Base-by-base conservation (phyloP, 2,888 invertebrate species). In the Muscina levida region DNA sequence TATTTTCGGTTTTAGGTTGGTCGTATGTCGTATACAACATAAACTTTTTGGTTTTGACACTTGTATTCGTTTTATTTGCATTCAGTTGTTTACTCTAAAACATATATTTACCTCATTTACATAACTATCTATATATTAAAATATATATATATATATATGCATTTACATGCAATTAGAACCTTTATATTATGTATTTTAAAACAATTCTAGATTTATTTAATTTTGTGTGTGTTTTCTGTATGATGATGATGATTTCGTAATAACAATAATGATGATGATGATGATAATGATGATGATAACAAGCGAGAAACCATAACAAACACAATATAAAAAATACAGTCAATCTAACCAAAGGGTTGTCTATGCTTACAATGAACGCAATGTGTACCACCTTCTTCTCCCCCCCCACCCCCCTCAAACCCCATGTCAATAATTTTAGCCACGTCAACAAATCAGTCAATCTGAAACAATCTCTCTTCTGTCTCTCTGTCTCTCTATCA, bases 211-310 rank as follows among this genome's bases (percentile, higher is more conserved):
- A 53, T 51, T 19, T 17, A 13, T 67, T 59, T 15, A 22, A 62
- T 79, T 79, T 66, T 82, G 73, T 82, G 74, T 74, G 77, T 79
- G 76, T 79, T 79, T 74, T 73, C 65, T 83, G 82, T 83, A 82
- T 83, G 75, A 79, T 72, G 82, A 48, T 37, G 75, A 79, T 67
- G 65, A 72, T 46, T 78, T 72, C 44, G n/a, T 72, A 76, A 31
- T 67, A 42, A 72, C 24, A 22, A 59, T 8, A 8, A 31, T 31
- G 31, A 31, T 31, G 31, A 31, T 31, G 31, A 31, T 31, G 31
- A 31, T 31, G 31, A 31, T 31, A 5, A 1, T n/a, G n/a, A 53
- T 72, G 76, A 15, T 44, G 26, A 72, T 48, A 67, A 68, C 71
- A 56, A 73, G 51, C 65, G 59, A 79, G 68, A 56, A 83, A 77